phyloP scores from a whole-genome alignment of 1,140 invertebrate species.

The Drosophila athabasca region DNA sequence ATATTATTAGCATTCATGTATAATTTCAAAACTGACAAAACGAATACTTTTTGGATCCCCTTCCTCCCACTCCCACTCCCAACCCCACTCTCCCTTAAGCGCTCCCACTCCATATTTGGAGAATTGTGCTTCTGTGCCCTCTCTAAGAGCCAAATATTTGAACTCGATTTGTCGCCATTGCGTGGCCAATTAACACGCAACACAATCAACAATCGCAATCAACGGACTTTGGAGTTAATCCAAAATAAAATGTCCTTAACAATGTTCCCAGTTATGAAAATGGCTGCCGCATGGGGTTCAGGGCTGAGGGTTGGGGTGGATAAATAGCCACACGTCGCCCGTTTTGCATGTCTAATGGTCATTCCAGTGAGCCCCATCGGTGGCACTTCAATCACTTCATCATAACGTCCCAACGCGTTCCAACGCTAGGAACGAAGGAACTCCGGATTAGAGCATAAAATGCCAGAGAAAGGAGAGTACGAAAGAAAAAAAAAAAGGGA shows the following conservation, averaged over 20 bases:
- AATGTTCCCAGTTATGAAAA: conserved; percentile 43
- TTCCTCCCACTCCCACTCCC: background rate
- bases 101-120: no score
- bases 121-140: no score
- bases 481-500: conserved; percentile 27
- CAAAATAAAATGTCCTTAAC: conserved; percentile 29
- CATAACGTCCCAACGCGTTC: conserved; percentile 43
- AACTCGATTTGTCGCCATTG: conserved; percentile 77
- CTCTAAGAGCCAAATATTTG: conserved; percentile 6
- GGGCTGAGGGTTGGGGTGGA: background rate
- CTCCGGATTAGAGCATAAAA: conserved; percentile 5
- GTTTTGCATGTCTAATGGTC: conserved; percentile 69
- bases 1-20: no score
- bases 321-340: conserved; percentile 69
- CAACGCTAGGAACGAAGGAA: background rate
- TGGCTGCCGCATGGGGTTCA: background rate
- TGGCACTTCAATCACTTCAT: conserved; percentile 77
- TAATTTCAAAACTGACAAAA: no score
- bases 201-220: conserved; percentile 44
- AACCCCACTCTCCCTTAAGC: conserved; percentile 16
- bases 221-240: conserved; percentile 10
- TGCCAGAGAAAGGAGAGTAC: conserved; percentile 2
- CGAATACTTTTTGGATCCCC: no score
- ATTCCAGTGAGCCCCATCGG: conserved; percentile 48
- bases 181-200: conserved; percentile 79